phyloP scores from a whole-genome alignment of 2,113 vertebrate genomes.

The Hucho hucho region DNA sequence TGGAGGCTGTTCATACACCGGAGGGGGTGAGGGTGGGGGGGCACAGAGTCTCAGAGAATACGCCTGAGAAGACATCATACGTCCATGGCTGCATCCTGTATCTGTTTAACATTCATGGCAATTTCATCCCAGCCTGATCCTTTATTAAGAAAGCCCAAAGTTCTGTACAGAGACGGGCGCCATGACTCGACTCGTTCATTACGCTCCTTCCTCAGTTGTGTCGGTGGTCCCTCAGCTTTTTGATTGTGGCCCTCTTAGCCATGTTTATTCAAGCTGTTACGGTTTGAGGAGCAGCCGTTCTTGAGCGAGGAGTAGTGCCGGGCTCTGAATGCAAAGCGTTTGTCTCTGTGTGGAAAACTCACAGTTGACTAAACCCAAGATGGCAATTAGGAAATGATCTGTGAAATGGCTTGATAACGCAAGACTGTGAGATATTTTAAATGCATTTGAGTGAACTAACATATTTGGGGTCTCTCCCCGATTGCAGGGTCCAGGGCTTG shows the following conservation, averaged over 20 bases:
- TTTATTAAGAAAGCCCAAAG: constrained; percentile 43
- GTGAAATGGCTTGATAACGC: constrained; percentile 52
- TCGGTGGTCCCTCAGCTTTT: not conserved
- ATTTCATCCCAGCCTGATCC: constrained; percentile 45
- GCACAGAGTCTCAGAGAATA: not conserved
- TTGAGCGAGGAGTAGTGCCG: constrained; percentile 19
- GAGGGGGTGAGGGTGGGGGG: not conserved
- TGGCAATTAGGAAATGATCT: constrained; percentile 61
- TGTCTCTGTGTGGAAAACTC: constrained; percentile 18
- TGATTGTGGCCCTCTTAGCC: constrained; percentile 2
- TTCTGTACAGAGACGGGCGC: constrained; percentile 33
- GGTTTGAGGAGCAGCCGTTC: constrained; percentile 21
- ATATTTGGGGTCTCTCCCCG: constrained; percentile 40
- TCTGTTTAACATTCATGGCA: constrained; percentile 49
- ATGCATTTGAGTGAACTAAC: too few relatives aligned
- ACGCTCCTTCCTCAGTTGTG: not conserved
- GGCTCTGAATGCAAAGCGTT: constrained; percentile 35
- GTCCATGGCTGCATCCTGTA: not conserved
- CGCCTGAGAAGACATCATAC: not conserved
- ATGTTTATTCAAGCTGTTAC: constrained; percentile 23
- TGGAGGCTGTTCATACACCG: too few relatives aligned
- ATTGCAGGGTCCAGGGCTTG: constrained; percentile 25
- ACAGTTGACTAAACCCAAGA: constrained; percentile 51
- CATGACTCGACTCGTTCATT: not conserved
- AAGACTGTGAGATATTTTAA: constrained; percentile 38